Evolutionary conservation across 2,113 vertebrate genomes (phyloP), one percentile per base, ranked within the genome.

Genomic region (Trachemys scripta): DNA sequence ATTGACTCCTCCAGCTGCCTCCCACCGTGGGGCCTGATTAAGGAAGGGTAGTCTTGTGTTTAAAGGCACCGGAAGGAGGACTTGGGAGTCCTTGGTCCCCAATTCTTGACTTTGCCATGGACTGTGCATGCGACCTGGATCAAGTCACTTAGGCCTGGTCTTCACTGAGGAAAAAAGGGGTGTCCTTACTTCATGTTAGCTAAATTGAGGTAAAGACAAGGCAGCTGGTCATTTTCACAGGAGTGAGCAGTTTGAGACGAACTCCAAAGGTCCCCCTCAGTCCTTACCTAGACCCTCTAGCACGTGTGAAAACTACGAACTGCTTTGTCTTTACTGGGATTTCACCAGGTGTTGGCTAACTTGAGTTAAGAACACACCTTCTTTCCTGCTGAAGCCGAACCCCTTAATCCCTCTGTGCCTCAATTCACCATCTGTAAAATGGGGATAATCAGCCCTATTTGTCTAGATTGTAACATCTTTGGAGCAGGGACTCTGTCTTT

Each of bases 401-500:
- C 12, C 29, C 59, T 62, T 62, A 62, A 62, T 54, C 29, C 29
- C 10, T 13, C 27, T 31, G 27, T 31, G 59, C 13, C 59, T 62
- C 59, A 62, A 31, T 62, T 62, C 59, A 62, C 59, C 29, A 1
- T 31, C 59, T 62, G 59, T 62, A 62, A 62, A 62, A 62, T 62
- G 59, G 29, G 59, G 29, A 62, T 62, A 31, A 62, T 31, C 59
- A 35, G 53, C 53, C 59, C 59, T 62, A 31, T 31, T 6, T 62
- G 59, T 35, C 31, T 62, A 31, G 59, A 62, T 62, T 27, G 56
- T 13, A 14, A 5, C 13, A 13, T 0, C 1, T 4, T 47, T 65
- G 2, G 0, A 24, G n/a, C 82, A 20, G 80, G 6, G 0, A 2
- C 0, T 29, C 11, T 31, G 0, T 2, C 19, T 6, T 42, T 24